Conservation (phyloP, 2,888 invertebrate genomes). For the Cerceris ruficornis region DNA sequence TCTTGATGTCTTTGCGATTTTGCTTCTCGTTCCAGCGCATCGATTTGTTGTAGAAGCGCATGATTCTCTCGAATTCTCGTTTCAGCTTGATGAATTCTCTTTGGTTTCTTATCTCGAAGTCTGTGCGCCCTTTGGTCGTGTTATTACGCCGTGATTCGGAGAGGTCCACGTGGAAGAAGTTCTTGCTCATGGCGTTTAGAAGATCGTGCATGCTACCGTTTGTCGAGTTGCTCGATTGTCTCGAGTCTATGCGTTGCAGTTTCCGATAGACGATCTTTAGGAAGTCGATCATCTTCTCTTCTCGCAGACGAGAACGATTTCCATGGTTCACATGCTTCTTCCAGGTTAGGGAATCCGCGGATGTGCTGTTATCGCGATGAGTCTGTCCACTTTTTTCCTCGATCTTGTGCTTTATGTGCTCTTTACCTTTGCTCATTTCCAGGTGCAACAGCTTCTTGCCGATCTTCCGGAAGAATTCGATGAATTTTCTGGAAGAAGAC, state of each 20-base stretch:
- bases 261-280: conserved; percentile 78
- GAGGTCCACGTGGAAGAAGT: conserved; percentile 79
- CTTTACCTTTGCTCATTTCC: conserved; percentile 75
- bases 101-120: conserved; percentile 75
- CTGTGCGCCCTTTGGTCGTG: conserved; percentile 66
- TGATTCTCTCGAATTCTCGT: conserved; percentile 78
- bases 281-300: conserved; percentile 80
- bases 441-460: conserved; percentile 77
- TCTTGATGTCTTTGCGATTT: conserved; percentile 73
- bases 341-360: conserved; percentile 38
- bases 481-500: conserved; percentile 75
- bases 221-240: conserved; percentile 72
- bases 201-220: conserved; percentile 80
- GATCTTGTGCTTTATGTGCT: conserved; percentile 58
- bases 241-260: conserved; percentile 77
- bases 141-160: conserved; percentile 72
- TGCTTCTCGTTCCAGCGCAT: conserved; percentile 79
- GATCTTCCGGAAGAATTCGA: conserved; percentile 79
- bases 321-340: conserved; percentile 64
- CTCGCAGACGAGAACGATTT: conserved; percentile 72
- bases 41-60: conserved; percentile 79
- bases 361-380: conserved; percentile 37
- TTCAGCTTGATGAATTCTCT: conserved; percentile 78
- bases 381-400: conserved; percentile 47
- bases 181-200: conserved; percentile 78